Conservation (phyloP, 2,113 vertebrate genomes). For the Halcyon malimbica region DNA sequence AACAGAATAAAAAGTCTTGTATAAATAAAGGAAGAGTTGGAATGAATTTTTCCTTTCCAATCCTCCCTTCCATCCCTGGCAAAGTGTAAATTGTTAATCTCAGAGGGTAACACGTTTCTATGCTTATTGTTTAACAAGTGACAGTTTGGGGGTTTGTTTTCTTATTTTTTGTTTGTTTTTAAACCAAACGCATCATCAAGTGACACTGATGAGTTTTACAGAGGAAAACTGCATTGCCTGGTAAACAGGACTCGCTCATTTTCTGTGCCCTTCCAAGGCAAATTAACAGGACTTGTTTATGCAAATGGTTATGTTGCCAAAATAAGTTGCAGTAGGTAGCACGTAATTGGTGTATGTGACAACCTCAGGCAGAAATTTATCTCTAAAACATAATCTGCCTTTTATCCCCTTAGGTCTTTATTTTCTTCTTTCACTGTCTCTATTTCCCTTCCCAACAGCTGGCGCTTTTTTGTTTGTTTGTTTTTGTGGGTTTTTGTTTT, state of each 20-base stretch:
- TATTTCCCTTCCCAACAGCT: neutral
- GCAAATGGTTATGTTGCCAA: neutral
- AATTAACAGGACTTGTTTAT: neutral
- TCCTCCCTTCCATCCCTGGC: neutral
- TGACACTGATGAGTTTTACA: neutral
- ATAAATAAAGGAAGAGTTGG: neutral
- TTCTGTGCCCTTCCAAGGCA: neutral
- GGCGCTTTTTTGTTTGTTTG: neutral
- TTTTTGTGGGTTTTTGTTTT: neutral
- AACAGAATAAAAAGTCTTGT: neutral
- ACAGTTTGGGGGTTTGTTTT: neutral
- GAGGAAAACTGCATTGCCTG: neutral
- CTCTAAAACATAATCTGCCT: neutral
- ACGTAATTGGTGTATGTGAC: neutral
- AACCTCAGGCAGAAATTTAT: neutral
- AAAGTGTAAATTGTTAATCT: neutral
- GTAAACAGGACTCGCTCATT: neutral
- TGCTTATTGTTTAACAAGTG: neutral
- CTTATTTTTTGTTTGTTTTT: neutral
- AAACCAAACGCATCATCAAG: neutral
- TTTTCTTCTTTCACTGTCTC: neutral
- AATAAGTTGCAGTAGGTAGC: neutral
- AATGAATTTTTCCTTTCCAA: neutral
- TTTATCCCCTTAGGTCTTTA: neutral
- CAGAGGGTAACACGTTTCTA: neutral